Evolutionary conservation across 2,888 invertebrate genomes (phyloP).

Genomic region (Pollenia angustigena): DNA sequence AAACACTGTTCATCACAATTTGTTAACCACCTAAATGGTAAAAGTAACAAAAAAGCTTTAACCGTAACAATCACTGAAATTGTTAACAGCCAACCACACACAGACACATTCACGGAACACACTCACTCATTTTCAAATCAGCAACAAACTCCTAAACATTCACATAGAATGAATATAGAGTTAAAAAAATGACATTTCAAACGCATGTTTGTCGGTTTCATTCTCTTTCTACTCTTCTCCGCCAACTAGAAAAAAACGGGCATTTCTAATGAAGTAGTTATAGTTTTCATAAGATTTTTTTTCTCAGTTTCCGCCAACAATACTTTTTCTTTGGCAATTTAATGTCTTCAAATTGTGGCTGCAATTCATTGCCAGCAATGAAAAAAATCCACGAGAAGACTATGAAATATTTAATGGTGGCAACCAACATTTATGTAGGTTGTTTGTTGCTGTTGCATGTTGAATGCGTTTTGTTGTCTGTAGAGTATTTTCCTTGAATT

Average conservation of each 20-base stretch:
- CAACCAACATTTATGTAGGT: conserved; percentile 57
- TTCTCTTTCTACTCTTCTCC: conserved; percentile 2
- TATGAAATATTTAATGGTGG: conserved; percentile 56
- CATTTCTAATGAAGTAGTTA: conserved; percentile 75
- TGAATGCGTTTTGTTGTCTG: conserved; percentile 35
- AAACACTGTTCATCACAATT: conserved; percentile 18
- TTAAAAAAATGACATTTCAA: conserved; percentile 57
- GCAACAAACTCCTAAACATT: neutral
- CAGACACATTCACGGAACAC: neutral
- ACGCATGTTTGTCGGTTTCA: conserved; percentile 71
- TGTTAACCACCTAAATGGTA: conserved; percentile 21
- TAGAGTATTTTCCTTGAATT: conserved; percentile 19
- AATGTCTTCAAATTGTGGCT: conserved; percentile 52
- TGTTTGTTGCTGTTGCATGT: conserved; percentile 42
- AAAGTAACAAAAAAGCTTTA: conserved; percentile 31
- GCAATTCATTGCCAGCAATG: conserved; percentile 38
- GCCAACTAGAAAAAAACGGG: neutral
- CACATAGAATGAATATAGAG: conserved; percentile 3
- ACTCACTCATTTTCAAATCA: no score
- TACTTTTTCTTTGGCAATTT: conserved; percentile 55
- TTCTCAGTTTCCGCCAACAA: conserved; percentile 7
- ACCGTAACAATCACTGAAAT: conserved; percentile 67
- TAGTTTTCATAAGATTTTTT: conserved; percentile 67
- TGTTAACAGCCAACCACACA: conserved; percentile 33
- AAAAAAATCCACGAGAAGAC: neutral